These are phyloP conservation scores for Gymnoscelis rufifasciata DNA, from an alignment of 2,888 invertebrate genomes.

Conservation along the genomic window DNA sequence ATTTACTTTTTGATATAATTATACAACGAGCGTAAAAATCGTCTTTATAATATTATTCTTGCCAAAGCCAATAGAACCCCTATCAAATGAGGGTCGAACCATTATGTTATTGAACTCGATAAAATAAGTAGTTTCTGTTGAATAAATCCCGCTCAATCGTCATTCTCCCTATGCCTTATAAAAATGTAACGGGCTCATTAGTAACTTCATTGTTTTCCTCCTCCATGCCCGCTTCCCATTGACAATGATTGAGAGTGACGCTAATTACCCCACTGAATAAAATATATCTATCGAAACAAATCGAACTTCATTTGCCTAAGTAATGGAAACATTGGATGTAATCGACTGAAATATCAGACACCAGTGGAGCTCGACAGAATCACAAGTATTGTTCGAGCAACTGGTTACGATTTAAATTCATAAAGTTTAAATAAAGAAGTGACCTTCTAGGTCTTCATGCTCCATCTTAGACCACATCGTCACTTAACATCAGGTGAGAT, in stretches of 20 bases:
- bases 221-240: constrained; percentile 25
- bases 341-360: constrained; percentile 40
- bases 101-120: neutral
- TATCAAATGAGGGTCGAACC: no score
- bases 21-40: no score
- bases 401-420: constrained; percentile 17
- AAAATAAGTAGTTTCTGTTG: no score
- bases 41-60: no score
- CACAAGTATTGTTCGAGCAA: constrained; percentile 26
- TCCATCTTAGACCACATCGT: no score
- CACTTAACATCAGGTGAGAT: no score
- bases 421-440: constrained; percentile 25
- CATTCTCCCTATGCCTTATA: constrained; percentile 7
- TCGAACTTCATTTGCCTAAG: constrained; percentile 50
- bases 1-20: no score
- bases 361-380: constrained; percentile 27
- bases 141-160: neutral
- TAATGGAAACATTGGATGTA: constrained; percentile 41
- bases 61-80: no score
- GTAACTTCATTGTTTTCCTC: constrained; percentile 24
- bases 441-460: no score
- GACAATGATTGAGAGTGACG: constrained; percentile 38
- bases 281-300: constrained; percentile 41
- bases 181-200: constrained; percentile 8
- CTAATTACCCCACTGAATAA: constrained; percentile 39